phyloP scores from a whole-genome alignment of 2,888 invertebrate species.

The Cheilosia vernalis region DNA sequence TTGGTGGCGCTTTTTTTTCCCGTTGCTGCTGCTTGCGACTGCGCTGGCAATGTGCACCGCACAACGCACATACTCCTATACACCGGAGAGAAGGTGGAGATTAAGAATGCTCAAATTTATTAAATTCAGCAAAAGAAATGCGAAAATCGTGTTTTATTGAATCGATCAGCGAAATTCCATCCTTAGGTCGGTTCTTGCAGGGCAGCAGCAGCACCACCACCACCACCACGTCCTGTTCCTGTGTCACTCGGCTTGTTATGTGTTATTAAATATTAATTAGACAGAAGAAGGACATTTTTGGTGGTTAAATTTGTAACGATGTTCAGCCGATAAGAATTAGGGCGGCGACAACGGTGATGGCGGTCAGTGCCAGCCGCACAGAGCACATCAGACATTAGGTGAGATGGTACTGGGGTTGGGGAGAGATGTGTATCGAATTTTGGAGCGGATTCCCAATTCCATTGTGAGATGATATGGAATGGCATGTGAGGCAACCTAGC shows the following conservation, averaged over 20 bases:
- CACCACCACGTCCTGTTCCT: conserved; percentile 26
- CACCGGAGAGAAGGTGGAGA: conserved; percentile 54
- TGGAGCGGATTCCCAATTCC: conserved; percentile 68
- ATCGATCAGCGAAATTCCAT: conserved; percentile 66
- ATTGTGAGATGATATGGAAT: conserved; percentile 61
- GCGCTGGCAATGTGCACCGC: not conserved
- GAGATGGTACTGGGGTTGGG: not conserved
- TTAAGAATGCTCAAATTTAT: conserved; percentile 71
- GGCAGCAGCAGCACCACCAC: not conserved
- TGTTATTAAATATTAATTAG: conserved; percentile 75
- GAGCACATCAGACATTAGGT: not conserved
- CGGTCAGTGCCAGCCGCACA: not conserved
- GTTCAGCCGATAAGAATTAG: conserved; percentile 59
- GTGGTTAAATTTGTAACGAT: conserved; percentile 75
- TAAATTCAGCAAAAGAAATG: conserved; percentile 70
- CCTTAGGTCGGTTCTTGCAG: conserved; percentile 1
- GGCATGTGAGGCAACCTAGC: conserved; percentile 65
- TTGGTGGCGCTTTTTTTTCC: conserved; percentile 63
- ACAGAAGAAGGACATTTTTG: conserved; percentile 70
- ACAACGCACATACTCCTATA: no score
- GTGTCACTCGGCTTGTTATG: conserved; percentile 31
- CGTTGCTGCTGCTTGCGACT: not conserved
- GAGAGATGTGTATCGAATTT: conserved; percentile 59
- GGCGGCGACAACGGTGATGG: conserved; percentile 3
- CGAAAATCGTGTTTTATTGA: conserved; percentile 74